Percentiles rank a stretch among this genome's conserved stretches.
phyloP scores from a whole-genome alignment of 92 coral and sea anemone species.

The Porites lobata region DNA sequence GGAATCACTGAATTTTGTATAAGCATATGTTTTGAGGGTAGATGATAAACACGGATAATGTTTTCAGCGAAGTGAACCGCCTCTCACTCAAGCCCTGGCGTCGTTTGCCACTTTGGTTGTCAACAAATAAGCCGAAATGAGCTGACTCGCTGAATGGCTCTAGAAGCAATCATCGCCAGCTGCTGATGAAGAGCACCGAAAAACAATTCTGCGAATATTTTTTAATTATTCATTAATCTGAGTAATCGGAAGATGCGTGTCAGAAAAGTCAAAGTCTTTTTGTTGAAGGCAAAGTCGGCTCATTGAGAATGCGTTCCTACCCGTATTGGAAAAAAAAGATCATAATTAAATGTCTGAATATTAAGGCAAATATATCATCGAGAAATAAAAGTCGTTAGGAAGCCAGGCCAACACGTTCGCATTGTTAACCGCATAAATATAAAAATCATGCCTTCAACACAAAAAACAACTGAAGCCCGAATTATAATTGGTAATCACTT shows the following conservation, averaged over 20 bases:
- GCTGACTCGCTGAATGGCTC: conserved; percentile 17
- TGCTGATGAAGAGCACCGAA: conserved; percentile 10
- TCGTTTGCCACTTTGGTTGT: neutral
- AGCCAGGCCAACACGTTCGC: neutral
- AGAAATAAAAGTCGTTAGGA: neutral
- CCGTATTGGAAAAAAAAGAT: neutral
- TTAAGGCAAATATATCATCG: neutral
- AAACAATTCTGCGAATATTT: conserved; percentile 31
- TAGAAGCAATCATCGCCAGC: conserved; percentile 19
- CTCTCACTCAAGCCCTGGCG: neutral
- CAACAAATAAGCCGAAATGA: neutral
- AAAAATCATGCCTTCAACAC: too few relatives aligned
- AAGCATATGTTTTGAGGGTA: neutral
- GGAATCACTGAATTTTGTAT: neutral
- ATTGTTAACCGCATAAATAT: neutral
- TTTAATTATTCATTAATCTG: conserved; percentile 50
- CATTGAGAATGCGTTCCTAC: neutral
- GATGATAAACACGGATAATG: neutral
- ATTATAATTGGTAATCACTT: too few relatives aligned
- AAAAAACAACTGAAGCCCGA: too few relatives aligned
- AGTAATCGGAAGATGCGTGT: conserved; percentile 32
- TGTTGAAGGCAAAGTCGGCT: conserved; percentile 1
- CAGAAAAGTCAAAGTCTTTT: conserved; percentile 1
- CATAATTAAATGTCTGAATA: neutral
- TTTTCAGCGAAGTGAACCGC: neutral